A percentile compares a stretch with the other conserved stretches of the same genome.
Evolutionary conservation across 2,797 vertebrate genomes (phyloP).

Genomic region (Astyanax mexicanus): DNA sequence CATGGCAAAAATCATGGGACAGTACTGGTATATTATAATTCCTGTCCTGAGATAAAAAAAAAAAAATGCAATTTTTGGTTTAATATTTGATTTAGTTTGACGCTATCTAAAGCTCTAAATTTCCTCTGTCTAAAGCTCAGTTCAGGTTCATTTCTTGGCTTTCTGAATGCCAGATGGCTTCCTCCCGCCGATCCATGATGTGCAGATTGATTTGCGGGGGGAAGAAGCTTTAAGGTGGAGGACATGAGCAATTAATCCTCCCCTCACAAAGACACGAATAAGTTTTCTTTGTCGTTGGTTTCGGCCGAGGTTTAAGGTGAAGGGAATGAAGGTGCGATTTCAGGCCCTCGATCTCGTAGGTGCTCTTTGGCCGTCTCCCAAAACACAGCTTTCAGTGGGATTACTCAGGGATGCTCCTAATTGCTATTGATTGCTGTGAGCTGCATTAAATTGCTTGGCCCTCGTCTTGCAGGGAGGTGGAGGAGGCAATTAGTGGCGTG

Average conservation of each 20-base stretch:
- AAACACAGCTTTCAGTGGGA: slow-evolving; percentile 87
- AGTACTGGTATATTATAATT: no score
- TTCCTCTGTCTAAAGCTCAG: background rate
- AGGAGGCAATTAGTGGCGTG: slow-evolving; percentile 87
- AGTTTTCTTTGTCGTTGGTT: slow-evolving; percentile 38
- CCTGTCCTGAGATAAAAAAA: no score
- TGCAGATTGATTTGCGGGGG: slow-evolving; percentile 56
- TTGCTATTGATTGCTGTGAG: slow-evolving; percentile 94
- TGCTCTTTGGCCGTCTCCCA: slow-evolving; percentile 77
- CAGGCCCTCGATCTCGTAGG: slow-evolving; percentile 62
- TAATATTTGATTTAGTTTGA: slow-evolving; percentile 2
- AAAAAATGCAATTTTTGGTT: background rate
- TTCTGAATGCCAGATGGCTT: background rate
- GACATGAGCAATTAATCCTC: slow-evolving; percentile 69
- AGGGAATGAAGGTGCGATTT: slow-evolving; percentile 50
- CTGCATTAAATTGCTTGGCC: slow-evolving; percentile 95
- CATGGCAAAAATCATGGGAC: no score
- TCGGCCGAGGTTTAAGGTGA: slow-evolving; percentile 25
- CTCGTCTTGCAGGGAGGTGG: slow-evolving; percentile 78
- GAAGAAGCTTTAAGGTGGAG: slow-evolving; percentile 54
- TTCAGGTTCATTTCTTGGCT: background rate
- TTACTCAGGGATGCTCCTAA: slow-evolving; percentile 93
- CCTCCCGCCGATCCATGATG: background rate
- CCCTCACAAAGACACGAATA: slow-evolving; percentile 53
- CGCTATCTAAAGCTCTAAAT: no score